Percentiles rank a stretch among this genome's conserved stretches.
phyloP scores from a whole-genome alignment of 2,113 vertebrate genomes.

The Stigmatopora argus region DNA sequence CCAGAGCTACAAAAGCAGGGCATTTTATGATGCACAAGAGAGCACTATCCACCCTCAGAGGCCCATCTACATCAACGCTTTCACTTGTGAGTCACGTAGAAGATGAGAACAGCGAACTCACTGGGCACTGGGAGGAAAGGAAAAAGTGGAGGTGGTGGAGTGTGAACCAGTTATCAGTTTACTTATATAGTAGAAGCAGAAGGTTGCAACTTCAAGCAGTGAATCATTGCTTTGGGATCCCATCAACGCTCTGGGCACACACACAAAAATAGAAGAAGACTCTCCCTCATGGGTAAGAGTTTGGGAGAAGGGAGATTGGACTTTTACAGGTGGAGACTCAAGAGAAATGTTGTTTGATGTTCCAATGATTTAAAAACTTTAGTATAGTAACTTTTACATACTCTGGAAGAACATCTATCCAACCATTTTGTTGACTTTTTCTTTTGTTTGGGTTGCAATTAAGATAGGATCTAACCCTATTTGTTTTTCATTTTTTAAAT shows the following conservation, averaged over 20 bases:
- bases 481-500: too few relatives aligned
- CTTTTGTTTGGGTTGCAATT: too few relatives aligned
- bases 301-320: conserved; percentile 18
- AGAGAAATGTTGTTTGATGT: not conserved
- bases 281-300: conserved; percentile 41
- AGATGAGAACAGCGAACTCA: conserved; percentile 38
- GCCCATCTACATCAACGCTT: conserved; percentile 48
- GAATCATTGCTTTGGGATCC: conserved; percentile 57
- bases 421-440: too few relatives aligned
- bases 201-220: conserved; percentile 34
- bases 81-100: conserved; percentile 52
- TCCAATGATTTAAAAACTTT: too few relatives aligned
- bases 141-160: conserved; percentile 33
- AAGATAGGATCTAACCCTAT: too few relatives aligned
- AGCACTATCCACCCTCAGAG: conserved; percentile 60
- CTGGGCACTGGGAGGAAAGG: conserved; percentile 46
- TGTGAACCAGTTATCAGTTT: conserved; percentile 37
- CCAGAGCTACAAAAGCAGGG: conserved; percentile 39
- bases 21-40: conserved; percentile 45
- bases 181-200: conserved; percentile 23
- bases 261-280: conserved; percentile 25
- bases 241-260: conserved; percentile 17
- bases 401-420: too few relatives aligned
- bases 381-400: too few relatives aligned
- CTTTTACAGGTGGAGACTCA: not conserved